These are phyloP conservation scores for Manis javanica DNA, from an alignment of 2,797 vertebrate species.

Conservation along the genomic window DNA sequence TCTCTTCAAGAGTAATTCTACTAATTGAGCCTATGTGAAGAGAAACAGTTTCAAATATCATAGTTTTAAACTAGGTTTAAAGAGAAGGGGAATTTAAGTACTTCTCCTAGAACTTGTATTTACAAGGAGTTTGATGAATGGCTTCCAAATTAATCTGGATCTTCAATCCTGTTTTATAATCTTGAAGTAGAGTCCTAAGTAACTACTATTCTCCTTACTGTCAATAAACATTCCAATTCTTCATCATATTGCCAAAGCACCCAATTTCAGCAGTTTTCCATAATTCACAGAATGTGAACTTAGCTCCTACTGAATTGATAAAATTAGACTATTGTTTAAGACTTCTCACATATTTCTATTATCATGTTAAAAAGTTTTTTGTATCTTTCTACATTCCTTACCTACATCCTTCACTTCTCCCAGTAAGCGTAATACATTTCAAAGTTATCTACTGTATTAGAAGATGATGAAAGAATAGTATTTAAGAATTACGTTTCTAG, in stretches of 20 bases:
- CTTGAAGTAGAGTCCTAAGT: background rate
- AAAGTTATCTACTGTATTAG: background rate
- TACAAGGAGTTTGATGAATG: background rate
- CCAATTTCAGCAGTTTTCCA: background rate
- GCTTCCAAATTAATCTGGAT: background rate
- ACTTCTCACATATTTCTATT: background rate
- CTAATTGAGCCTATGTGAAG: background rate
- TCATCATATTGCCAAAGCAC: background rate
- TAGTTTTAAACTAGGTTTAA: background rate
- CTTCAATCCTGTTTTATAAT: background rate
- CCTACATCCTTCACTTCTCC: background rate
- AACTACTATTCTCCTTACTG: background rate
- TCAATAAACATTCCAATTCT: background rate
- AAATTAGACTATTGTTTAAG: background rate
- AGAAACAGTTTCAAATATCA: background rate
- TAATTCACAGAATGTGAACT: background rate
- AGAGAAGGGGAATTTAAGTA: background rate
- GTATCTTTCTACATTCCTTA: background rate
- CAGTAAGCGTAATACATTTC: background rate
- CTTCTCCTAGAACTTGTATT: background rate
- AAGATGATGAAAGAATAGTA: background rate
- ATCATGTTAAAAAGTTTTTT: background rate
- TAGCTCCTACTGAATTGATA: background rate
- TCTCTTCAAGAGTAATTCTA: background rate
- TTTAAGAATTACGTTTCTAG: background rate